Evolutionary conservation across 2,113 vertebrate genomes (phyloP).

Genomic region (Xyliphius kryptos): DNA sequence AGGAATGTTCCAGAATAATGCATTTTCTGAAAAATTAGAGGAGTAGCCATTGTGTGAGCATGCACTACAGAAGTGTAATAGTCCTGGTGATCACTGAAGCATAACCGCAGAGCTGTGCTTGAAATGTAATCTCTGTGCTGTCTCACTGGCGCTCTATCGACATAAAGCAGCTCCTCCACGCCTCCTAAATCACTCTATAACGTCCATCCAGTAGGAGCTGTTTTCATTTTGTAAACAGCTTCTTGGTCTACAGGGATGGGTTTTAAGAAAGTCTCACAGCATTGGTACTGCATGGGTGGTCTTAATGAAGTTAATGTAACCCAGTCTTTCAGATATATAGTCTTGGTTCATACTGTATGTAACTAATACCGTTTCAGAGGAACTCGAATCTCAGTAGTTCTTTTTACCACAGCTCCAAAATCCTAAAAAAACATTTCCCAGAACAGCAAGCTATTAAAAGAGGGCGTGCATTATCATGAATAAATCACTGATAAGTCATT

Average conservation of each 20-base stretch:
- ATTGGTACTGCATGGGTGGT: background rate
- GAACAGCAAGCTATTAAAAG: too few species aligned
- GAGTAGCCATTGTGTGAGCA: constrained; percentile 1
- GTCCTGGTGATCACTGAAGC: constrained; percentile 21
- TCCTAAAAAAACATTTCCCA: too few species aligned
- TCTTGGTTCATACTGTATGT: too few species aligned
- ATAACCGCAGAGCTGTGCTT: constrained; percentile 30
- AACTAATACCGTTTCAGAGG: too few species aligned
- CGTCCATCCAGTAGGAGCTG: constrained; percentile 21
- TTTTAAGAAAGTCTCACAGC: background rate
- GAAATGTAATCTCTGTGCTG: constrained; percentile 32
- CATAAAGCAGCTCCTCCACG: constrained; percentile 21
- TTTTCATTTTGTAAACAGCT: constrained; percentile 23
- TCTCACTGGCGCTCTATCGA: constrained; percentile 17
- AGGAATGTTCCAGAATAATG: background rate
- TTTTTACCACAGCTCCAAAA: too few species aligned
- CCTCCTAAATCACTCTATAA: constrained; percentile 21
- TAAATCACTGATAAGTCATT: too few species aligned
- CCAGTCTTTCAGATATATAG: too few species aligned
- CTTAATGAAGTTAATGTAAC: background rate
- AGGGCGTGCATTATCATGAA: too few species aligned
- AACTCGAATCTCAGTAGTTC: too few species aligned
- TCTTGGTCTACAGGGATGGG: constrained; percentile 1
- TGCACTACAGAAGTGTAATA: constrained; percentile 18
- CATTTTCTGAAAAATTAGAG: background rate